Evolutionary conservation across 2,797 vertebrate species (phyloP).

Genomic region (Galaxias olidus): DNA sequence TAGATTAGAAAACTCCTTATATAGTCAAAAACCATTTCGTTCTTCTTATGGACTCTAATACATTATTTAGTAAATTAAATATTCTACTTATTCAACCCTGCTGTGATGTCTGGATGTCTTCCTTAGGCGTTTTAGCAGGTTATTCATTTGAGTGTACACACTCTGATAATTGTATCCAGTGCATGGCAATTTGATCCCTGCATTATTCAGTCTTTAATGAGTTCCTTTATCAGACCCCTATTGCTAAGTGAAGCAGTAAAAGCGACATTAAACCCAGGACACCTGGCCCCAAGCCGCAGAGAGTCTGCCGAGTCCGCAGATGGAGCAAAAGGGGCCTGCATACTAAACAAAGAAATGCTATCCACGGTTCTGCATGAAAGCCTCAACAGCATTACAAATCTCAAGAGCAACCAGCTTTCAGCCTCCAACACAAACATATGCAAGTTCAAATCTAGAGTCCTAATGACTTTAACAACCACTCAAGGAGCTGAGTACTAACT

Average conservation of each 20-base stretch:
- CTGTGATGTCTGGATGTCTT: constrained; percentile 7
- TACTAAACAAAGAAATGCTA: constrained; percentile 8
- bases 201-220: constrained; percentile 45
- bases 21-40: constrained; percentile 8
- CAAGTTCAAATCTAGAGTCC: no score
- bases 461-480: no score
- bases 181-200: constrained; percentile 29
- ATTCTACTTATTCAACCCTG: constrained; percentile 12
- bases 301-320: not conserved
- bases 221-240: constrained; percentile 35
- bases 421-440: not conserved
- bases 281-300: constrained; percentile 27
- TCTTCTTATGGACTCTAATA: constrained; percentile 10
- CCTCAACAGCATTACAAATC: constrained; percentile 34
- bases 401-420: constrained; percentile 24
- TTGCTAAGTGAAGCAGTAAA: constrained; percentile 24
- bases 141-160: constrained; percentile 32
- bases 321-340: constrained; percentile 22
- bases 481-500: no score
- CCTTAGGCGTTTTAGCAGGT: constrained; percentile 22
- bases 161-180: constrained; percentile 35
- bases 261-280: constrained; percentile 22
- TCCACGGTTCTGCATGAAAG: constrained; percentile 16
- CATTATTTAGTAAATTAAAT: constrained; percentile 32
- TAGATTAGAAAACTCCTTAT: constrained; percentile 36